phyloP scores from a whole-genome alignment of 2,797 vertebrate species.

The Sarcoramphus papa region DNA sequence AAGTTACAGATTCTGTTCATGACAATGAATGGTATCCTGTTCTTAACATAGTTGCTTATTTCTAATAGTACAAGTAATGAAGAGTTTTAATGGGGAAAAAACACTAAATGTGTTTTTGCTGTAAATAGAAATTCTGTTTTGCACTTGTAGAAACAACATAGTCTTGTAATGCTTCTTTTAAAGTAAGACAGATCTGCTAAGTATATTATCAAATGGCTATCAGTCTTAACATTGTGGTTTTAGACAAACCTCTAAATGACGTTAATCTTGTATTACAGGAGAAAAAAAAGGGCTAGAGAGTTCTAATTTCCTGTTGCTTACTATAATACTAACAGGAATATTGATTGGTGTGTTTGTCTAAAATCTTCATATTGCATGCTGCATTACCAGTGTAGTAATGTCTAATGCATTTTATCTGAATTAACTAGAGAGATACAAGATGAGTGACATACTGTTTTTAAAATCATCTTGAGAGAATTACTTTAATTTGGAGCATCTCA shows the following conservation, averaged over 20 bases:
- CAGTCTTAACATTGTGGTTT: not conserved
- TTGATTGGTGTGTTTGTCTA: not conserved
- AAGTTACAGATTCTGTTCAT: conserved; percentile 38
- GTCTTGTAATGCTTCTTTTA: not conserved
- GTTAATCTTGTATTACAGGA: not conserved
- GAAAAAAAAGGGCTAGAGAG: not conserved
- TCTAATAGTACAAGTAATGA: not conserved
- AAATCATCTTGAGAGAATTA: not conserved
- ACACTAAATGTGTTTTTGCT: not conserved
- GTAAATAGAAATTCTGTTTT: not conserved
- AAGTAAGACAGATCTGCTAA: not conserved
- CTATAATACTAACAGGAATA: not conserved
- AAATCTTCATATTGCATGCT: not conserved
- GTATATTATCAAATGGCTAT: not conserved
- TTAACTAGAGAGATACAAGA: not conserved
- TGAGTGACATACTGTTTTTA: not conserved
- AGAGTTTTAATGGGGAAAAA: not conserved
- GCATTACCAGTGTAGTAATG: not conserved
- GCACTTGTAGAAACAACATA: not conserved
- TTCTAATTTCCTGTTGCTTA: not conserved
- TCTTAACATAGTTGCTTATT: not conserved
- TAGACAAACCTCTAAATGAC: not conserved
- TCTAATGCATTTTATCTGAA: not conserved
- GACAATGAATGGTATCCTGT: not conserved
- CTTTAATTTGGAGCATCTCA: not conserved